Base-by-base conservation (phyloP, 1,140 invertebrate species). In the Caenorhabditis briggsae region DNA sequence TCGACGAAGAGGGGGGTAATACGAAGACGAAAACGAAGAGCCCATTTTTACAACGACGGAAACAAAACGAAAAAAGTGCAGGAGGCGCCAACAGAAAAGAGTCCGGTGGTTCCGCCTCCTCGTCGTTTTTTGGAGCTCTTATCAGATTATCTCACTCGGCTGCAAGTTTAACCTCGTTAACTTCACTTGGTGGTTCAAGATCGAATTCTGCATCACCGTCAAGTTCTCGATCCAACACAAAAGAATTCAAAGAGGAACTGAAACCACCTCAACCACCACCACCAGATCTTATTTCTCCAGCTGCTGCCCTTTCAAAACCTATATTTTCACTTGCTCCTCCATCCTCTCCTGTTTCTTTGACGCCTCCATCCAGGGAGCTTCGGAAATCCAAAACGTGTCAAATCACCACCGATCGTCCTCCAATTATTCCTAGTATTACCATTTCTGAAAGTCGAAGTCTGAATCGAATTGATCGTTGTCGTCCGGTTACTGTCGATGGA, bases 41-140 rank as follows among this genome's bases (percentile, higher is more conserved):
- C 43, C 48, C 46, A 78, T 78, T 78, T 78, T 78, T 78, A 78
- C 70, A 78, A 78, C 70, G 70, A 78, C 70, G 70, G 70, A 78
- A 78, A 78, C 70, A 78, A 78, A 78, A 46, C 70, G 70, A 78
- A 78, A 78, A 78, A 78, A 78, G 70, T 78, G 70, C 70, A 78
- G 70, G 70, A 74, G 65, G 65, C 65, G 43, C 65, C 70, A 50
- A 78, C 20, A n/a, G 46, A 50, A 78, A 78, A 78, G 70, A 78
- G 70, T 78, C 70, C 46, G 33, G 33, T 23, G 43, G 70, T 78
- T 78, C 70, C 70, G 70, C 70, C 70, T 78, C 70, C 20, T 78
- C 70, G 1, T 78, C 70, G 46, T 78, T 78, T 78, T 78, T 78
- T 78, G 70, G 70, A 50, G 70, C 70, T 78, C 70, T 78, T 78